These are phyloP conservation scores for Lipophrys pholis DNA, from an alignment of 2,113 vertebrate species.

Conservation along the genomic window DNA sequence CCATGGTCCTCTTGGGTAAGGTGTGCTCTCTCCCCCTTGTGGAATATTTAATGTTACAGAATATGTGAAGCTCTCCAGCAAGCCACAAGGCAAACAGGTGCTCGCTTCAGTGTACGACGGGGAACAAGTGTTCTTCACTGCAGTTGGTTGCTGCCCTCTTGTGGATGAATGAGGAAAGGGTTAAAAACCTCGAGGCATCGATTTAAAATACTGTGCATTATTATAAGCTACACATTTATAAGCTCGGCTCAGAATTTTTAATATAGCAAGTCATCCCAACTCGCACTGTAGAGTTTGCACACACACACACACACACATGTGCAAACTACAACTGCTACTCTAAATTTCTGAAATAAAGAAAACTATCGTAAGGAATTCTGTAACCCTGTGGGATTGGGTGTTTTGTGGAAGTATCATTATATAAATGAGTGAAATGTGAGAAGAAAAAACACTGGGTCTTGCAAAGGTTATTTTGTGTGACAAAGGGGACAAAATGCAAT, in stretches of 20 bases:
- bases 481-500: no score
- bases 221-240: background rate
- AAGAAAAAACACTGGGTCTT: no score
- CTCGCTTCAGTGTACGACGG: background rate
- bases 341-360: no score
- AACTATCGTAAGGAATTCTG: no score
- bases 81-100: conserved; percentile 13
- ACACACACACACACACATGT: no score
- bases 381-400: no score
- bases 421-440: no score
- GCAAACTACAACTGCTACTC: no score
- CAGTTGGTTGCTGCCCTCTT: conserved; percentile 57
- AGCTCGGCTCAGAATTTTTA: background rate
- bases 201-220: background rate
- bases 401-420: no score
- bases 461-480: no score
- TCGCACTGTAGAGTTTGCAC: no score
- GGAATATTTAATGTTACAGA: conserved; percentile 17
- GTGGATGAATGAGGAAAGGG: conserved; percentile 29
- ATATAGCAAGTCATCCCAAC: no score
- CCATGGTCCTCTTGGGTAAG: conserved; percentile 11
- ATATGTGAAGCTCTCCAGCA: conserved; percentile 7
- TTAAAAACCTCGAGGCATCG: background rate
- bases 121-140: background rate
- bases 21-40: conserved; percentile 45